These are phyloP conservation scores for Holocentrus rufus DNA, from an alignment of 2,797 vertebrate genomes.

Conservation along the genomic window DNA sequence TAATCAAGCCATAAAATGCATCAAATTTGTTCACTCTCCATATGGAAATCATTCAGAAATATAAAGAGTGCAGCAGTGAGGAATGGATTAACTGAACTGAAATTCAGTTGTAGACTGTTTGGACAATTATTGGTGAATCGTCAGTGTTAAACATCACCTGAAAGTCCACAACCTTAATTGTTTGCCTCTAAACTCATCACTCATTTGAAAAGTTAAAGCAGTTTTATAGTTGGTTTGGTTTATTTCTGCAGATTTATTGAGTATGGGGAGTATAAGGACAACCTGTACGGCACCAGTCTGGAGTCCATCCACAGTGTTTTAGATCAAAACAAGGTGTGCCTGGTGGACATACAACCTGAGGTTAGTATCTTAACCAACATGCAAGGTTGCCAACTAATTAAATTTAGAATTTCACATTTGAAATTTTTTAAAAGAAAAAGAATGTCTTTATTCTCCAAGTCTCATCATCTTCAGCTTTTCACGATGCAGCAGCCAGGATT, in stretches of 20 bases:
- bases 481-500: too few relatives aligned
- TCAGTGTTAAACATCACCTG: neutral
- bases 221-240: neutral
- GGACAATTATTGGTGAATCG: neutral
- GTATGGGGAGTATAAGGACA: slow-evolving; percentile 93
- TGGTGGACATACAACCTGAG: slow-evolving; percentile 94
- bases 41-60: too few relatives aligned
- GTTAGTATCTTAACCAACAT: slow-evolving; percentile 76
- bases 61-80: neutral
- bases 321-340: slow-evolving; percentile 89
- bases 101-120: neutral
- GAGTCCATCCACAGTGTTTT: slow-evolving; percentile 89
- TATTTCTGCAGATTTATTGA: slow-evolving; percentile 88
- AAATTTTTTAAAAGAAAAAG: too few relatives aligned
- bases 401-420: too few relatives aligned
- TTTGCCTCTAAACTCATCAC: neutral
- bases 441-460: too few relatives aligned
- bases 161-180: neutral
- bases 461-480: too few relatives aligned
- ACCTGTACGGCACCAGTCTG: slow-evolving; percentile 93
- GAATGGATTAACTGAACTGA: neutral
- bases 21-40: neutral
- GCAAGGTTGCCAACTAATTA: too few relatives aligned
- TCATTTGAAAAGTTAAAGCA: neutral
- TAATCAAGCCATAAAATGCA: neutral